Conservation (phyloP, 2,113 vertebrate genomes). For the Bubo scandiacus region DNA sequence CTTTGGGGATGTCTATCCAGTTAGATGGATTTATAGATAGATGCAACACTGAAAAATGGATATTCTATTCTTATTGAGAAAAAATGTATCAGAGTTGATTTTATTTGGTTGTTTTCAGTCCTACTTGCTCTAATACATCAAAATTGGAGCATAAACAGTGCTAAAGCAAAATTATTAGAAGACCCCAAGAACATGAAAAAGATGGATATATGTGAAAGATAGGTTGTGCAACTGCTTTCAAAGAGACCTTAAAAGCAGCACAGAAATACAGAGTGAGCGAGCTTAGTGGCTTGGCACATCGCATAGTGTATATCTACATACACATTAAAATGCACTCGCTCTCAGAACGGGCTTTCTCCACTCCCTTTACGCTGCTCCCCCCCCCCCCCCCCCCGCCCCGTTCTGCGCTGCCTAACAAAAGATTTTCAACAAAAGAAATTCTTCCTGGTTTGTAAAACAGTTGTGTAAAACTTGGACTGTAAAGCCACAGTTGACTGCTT, state of each 20-base stretch:
- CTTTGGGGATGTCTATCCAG: neutral
- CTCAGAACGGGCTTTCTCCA: constrained; percentile 37
- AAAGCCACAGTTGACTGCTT: constrained; percentile 86
- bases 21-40: neutral
- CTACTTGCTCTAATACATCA: neutral
- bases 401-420: constrained; percentile 73
- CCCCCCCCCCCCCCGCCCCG: neutral
- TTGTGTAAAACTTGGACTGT: constrained; percentile 97
- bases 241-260: neutral
- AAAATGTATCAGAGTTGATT: neutral
- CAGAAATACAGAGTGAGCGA: neutral
- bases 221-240: neutral
- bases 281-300: neutral
- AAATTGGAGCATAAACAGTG: neutral
- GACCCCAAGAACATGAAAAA: neutral
- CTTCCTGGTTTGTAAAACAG: constrained; percentile 93
- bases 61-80: neutral
- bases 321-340: constrained; percentile 70
- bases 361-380: neutral
- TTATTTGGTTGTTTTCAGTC: neutral
- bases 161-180: neutral
- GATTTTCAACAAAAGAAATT: constrained; percentile 79
- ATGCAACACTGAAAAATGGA: neutral
- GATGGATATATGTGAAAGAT: neutral
- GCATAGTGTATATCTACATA: constrained; percentile 35